A percentile compares a stretch with the other conserved stretches of the same genome.
These are phyloP conservation scores for Uloborus diversus DNA, from an alignment of 1,140 invertebrate genomes.

Conservation along the genomic window DNA sequence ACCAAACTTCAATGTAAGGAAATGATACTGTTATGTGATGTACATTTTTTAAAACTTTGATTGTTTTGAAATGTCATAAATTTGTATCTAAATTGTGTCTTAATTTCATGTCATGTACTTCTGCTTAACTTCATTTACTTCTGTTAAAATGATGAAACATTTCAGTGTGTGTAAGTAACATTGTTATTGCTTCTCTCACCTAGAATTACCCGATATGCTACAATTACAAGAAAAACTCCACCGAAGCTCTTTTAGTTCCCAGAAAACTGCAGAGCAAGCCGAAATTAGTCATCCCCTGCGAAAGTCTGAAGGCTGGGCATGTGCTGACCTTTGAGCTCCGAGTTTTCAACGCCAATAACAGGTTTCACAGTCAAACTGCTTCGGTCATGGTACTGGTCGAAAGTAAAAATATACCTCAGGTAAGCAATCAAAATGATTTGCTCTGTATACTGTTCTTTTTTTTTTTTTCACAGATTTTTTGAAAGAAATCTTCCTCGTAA, in stretches of 20 bases:
- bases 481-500: too few relatives aligned
- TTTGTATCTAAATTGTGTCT: too few relatives aligned
- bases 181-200: not conserved
- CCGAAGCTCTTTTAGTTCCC: conserved; percentile 44
- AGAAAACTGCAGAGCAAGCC: conserved; percentile 36
- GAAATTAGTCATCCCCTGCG: conserved; percentile 34
- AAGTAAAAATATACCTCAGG: conserved; percentile 55
- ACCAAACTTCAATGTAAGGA: too few relatives aligned
- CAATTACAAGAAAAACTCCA: conserved; percentile 44
- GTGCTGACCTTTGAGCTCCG: conserved; percentile 56
- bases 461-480: not conserved
- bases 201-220: conserved; percentile 37
- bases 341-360: conserved; percentile 58
- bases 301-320: conserved; percentile 52
- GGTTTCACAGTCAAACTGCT: conserved; percentile 46
- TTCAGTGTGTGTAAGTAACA: too few relatives aligned
- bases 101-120: too few relatives aligned
- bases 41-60: too few relatives aligned
- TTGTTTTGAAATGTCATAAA: too few relatives aligned
- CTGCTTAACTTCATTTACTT: too few relatives aligned
- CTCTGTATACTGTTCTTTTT: not conserved
- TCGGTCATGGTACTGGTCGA: conserved; percentile 51
- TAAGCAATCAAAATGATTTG: conserved; percentile 15
- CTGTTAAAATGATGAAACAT: too few relatives aligned
- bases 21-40: too few relatives aligned